A percentile compares a stretch with the other conserved stretches of the same genome.
Conservation (phyloP, 2,888 invertebrate genomes). For the Temnothorax unifasciatus region DNA sequence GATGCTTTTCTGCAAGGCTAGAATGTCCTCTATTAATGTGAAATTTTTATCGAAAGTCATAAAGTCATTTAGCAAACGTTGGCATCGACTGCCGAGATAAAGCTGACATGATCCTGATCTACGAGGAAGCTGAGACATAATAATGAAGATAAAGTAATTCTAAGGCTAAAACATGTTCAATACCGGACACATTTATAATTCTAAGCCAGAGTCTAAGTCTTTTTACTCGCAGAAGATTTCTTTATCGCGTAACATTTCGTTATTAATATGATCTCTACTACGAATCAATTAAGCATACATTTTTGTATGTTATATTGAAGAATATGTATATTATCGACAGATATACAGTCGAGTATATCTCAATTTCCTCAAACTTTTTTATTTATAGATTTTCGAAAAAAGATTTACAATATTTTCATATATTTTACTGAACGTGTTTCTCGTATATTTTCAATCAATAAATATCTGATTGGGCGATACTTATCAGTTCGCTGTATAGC, state of each 20-base stretch:
- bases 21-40: slow-evolving; percentile 17
- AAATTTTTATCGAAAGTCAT: slow-evolving; percentile 35
- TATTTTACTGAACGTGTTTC: not conserved
- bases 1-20: slow-evolving; percentile 1
- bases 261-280: slow-evolving; percentile 6
- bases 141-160: slow-evolving; percentile 58
- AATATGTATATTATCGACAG: not conserved
- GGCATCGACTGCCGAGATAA: slow-evolving; percentile 47
- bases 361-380: not conserved
- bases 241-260: not conserved
- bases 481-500: not conserved
- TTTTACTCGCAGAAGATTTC: slow-evolving; percentile 9
- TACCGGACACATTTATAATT: slow-evolving; percentile 52
- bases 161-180: slow-evolving; percentile 35
- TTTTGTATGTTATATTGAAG: not conserved
- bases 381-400: not conserved
- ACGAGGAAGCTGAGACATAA: slow-evolving; percentile 42
- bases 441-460: not conserved
- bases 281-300: slow-evolving; percentile 11
- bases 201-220: slow-evolving; percentile 4
- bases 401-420: not conserved
- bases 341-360: not conserved
- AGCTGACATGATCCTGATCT: slow-evolving; percentile 57
- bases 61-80: slow-evolving; percentile 42
- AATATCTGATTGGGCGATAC: not conserved